Evolutionary conservation across 2,113 vertebrate species (phyloP).

Genomic region (Mesoclemmys tuberculata): DNA sequence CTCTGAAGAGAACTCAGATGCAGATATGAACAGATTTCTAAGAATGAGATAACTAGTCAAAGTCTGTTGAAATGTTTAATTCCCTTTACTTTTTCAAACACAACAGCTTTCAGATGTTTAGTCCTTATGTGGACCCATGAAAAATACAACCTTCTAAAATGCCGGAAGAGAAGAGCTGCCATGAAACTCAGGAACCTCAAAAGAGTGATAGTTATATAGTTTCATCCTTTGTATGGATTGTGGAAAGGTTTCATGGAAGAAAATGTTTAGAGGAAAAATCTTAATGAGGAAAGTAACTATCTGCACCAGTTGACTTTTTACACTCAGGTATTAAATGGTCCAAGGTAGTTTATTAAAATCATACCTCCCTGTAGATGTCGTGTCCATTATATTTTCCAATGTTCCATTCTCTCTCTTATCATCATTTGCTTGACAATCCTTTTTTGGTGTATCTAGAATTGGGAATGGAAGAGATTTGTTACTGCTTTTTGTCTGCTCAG

Average conservation of each 20-base stretch:
- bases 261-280: background rate
- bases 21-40: background rate
- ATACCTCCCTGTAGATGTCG: background rate
- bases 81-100: background rate
- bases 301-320: background rate
- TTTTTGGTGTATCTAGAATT: constrained; percentile 52
- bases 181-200: background rate
- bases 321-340: background rate
- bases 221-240: background rate
- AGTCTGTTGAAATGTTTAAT: background rate
- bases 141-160: background rate
- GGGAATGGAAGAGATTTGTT: background rate
- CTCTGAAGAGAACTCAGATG: background rate
- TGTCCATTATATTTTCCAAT: background rate
- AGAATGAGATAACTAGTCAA: background rate
- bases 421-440: background rate
- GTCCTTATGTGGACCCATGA: background rate
- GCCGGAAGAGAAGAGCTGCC: background rate
- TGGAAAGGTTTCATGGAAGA: background rate
- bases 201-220: background rate
- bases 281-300: background rate
- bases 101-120: background rate
- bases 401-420: background rate
- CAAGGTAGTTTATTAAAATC: background rate
- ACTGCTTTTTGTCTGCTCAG: background rate